Evolutionary conservation across 2,888 invertebrate genomes (phyloP).

Genomic region (Bedellia somnulentella): DNA sequence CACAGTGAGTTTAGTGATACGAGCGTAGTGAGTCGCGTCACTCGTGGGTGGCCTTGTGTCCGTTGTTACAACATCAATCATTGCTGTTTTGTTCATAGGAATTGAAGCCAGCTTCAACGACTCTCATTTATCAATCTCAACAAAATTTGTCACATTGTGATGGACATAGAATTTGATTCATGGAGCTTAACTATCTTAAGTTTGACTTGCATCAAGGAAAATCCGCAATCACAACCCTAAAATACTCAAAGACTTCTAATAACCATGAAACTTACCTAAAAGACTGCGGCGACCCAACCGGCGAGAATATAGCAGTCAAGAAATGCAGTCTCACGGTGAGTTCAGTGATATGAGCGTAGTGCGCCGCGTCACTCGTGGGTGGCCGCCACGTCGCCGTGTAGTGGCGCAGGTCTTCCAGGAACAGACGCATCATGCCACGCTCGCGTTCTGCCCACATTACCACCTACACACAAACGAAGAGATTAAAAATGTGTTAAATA

Average conservation of each 20-base stretch:
- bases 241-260: too few relatives aligned
- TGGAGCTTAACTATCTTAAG: too few relatives aligned
- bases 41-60: slow-evolving; percentile 66
- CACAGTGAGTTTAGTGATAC: slow-evolving; percentile 89
- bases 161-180: too few relatives aligned
- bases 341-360: slow-evolving; percentile 76
- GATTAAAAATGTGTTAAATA: neutral
- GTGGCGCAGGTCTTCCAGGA: slow-evolving; percentile 83
- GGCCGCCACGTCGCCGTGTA: slow-evolving; percentile 39
- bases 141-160: too few relatives aligned
- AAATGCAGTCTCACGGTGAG: slow-evolving; percentile 91
- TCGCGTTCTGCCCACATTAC: slow-evolving; percentile 94
- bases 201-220: too few relatives aligned
- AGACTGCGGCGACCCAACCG: slow-evolving; percentile 84
- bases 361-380: slow-evolving; percentile 24
- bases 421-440: slow-evolving; percentile 90
- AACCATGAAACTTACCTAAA: slow-evolving; percentile 67
- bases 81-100: too few relatives aligned
- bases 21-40: slow-evolving; percentile 33
- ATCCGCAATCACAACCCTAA: too few relatives aligned
- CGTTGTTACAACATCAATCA: slow-evolving; percentile 92
- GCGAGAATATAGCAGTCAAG: slow-evolving; percentile 89
- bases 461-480: slow-evolving; percentile 30
- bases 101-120: too few relatives aligned
- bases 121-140: too few relatives aligned